Evolutionary conservation across 2,113 vertebrate species (phyloP).

Genomic region (Amia ocellicauda): DNA sequence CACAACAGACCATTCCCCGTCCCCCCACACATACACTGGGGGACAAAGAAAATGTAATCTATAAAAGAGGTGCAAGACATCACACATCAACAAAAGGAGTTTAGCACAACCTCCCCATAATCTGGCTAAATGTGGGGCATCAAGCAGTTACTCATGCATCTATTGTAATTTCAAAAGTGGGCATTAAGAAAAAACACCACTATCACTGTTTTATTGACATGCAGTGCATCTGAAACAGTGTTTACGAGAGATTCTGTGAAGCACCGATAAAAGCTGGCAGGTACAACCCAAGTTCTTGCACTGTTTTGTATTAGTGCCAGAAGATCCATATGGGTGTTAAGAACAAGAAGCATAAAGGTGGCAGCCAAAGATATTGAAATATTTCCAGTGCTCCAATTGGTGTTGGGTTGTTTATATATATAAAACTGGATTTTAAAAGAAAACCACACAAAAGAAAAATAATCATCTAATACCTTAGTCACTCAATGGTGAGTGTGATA

Average conservation of each 20-base stretch:
- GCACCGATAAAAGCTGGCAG: slow-evolving; percentile 73
- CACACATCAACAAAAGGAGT: slow-evolving; percentile 77
- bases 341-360: slow-evolving; percentile 44
- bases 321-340: slow-evolving; percentile 61
- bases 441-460: too few relatives aligned
- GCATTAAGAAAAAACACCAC: slow-evolving; percentile 35
- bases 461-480: slow-evolving; percentile 25
- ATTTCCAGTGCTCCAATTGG: too few relatives aligned
- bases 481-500: slow-evolving; percentile 48
- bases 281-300: slow-evolving; percentile 64
- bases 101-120: slow-evolving; percentile 90
- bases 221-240: slow-evolving; percentile 42
- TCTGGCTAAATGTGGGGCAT: slow-evolving; percentile 99
- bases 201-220: slow-evolving; percentile 17
- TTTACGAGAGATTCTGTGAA: slow-evolving; percentile 75
- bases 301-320: slow-evolving; percentile 58
- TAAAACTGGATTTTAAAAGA: too few relatives aligned
- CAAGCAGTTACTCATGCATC: slow-evolving; percentile 97
- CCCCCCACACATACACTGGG: too few relatives aligned
- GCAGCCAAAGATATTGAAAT: slow-evolving; percentile 52
- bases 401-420: too few relatives aligned
- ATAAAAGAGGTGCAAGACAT: slow-evolving; percentile 57
- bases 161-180: slow-evolving; percentile 77
- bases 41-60: slow-evolving; percentile 33
- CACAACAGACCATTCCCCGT: background rate